phyloP scores from a whole-genome alignment of 2,888 invertebrate genomes.

The Pachycephus smyrnensis region DNA sequence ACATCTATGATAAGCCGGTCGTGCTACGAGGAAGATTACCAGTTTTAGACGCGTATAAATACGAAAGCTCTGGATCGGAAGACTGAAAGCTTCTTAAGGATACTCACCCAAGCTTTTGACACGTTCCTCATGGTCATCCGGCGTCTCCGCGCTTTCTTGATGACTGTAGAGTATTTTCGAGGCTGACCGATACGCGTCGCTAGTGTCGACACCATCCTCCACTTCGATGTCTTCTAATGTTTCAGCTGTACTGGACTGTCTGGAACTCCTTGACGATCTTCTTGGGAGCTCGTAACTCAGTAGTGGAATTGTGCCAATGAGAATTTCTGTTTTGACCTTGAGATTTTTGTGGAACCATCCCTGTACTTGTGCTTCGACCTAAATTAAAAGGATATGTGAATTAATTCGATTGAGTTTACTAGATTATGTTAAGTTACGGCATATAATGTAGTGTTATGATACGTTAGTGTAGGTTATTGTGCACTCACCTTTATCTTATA shows the following conservation, averaged over 20 bases:
- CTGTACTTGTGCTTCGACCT: conserved; percentile 21
- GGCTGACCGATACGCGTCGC: not conserved
- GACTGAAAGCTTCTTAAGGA: not conserved
- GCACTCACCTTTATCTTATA: conserved; percentile 17
- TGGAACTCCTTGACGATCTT: not conserved
- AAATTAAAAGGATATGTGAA: not conserved
- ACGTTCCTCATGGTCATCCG: conserved; percentile 9
- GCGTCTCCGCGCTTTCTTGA: not conserved
- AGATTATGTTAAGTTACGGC: no score
- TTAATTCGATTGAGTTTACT: not conserved
- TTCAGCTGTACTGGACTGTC: not conserved
- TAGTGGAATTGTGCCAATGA: conserved; percentile 28
- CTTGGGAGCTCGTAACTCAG: conserved; percentile 15
- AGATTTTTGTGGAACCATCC: conserved; percentile 23
- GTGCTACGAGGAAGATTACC: conserved; percentile 13
- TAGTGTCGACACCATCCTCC: not conserved
- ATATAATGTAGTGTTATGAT: not conserved
- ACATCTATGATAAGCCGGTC: conserved; percentile 25
- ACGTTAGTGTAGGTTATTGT: not conserved
- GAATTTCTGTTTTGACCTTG: conserved; percentile 18
- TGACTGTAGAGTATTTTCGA: not conserved
- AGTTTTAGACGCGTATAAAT: not conserved
- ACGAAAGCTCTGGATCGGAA: not conserved
- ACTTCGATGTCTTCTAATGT: not conserved
- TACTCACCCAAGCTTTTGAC: conserved; percentile 17